Percentiles rank a stretch among this genome's conserved stretches.
phyloP scores from a whole-genome alignment of 2,888 invertebrate species.

The Idaea straminata region DNA sequence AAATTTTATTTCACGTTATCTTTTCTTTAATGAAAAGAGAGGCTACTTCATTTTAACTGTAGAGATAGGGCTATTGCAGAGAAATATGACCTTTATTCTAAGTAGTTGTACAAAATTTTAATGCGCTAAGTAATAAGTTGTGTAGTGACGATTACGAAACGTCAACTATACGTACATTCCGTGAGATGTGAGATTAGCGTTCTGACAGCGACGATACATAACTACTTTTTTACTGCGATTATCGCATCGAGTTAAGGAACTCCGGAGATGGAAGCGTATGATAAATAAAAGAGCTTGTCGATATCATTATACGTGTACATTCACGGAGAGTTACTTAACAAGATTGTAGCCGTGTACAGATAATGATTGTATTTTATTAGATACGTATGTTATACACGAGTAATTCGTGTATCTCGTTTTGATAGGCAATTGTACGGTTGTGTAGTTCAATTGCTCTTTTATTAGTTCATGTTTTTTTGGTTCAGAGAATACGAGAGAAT shows the following conservation, averaged over 20 bases:
- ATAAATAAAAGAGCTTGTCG: constrained; percentile 67
- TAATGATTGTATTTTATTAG: constrained; percentile 67
- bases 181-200: constrained; percentile 63
- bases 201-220: constrained; percentile 63
- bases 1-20: constrained; percentile 27
- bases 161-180: constrained; percentile 54
- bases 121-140: constrained; percentile 68
- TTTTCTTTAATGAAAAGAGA: constrained; percentile 31
- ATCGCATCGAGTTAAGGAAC: constrained; percentile 38
- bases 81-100: constrained; percentile 61
- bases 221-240: constrained; percentile 64
- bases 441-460: constrained; percentile 19
- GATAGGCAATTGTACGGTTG: constrained; percentile 30
- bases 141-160: constrained; percentile 68
- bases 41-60: constrained; percentile 30
- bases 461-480: constrained; percentile 6
- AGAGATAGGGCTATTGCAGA: constrained; percentile 32
- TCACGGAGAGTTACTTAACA: constrained; percentile 60
- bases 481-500: background rate
- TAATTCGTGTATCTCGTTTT: constrained; percentile 47
- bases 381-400: constrained; percentile 47
- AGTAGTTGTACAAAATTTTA: constrained; percentile 59
- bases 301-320: constrained; percentile 66
- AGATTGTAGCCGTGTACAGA: constrained; percentile 62
- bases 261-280: constrained; percentile 54